These are phyloP conservation scores for Abramis brama DNA, from an alignment of 2,113 vertebrate species.

Conservation along the genomic window DNA sequence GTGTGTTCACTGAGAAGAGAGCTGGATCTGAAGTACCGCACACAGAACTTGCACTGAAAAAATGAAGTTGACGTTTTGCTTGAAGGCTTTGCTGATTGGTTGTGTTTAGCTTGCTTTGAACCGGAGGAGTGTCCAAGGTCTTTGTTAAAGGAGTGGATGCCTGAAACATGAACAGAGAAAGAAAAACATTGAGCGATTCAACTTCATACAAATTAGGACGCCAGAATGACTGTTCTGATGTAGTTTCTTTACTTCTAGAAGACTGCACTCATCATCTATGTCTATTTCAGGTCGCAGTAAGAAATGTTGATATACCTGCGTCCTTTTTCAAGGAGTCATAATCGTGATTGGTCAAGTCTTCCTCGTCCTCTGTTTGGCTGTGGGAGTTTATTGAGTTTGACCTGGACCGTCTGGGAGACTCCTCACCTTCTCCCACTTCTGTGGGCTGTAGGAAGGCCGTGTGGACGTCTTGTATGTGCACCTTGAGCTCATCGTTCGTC, in stretches of 20 bases:
- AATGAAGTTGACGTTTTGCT: constrained; percentile 86
- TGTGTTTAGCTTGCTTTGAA: constrained; percentile 83
- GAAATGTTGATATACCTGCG: constrained; percentile 75
- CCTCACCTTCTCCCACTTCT: constrained; percentile 89
- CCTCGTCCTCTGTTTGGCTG: constrained; percentile 87
- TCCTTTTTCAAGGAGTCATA: constrained; percentile 83
- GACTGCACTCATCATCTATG: background rate
- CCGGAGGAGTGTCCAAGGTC: constrained; percentile 82
- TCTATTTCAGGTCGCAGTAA: background rate
- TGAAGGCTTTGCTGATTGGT: constrained; percentile 82
- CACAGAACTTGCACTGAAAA: constrained; percentile 98
- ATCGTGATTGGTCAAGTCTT: constrained; percentile 88
- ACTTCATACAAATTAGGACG: constrained; percentile 8
- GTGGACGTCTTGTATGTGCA: constrained; percentile 97
- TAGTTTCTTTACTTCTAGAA: background rate
- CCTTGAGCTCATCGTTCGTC: constrained; percentile 93
- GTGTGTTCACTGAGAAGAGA: constrained; percentile 94
- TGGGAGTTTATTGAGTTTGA: constrained; percentile 81
- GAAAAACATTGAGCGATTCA: constrained; percentile 33
- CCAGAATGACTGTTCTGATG: background rate
- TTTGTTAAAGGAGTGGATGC: constrained; percentile 81
- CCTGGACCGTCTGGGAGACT: constrained; percentile 72
- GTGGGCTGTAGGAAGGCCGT: constrained; percentile 95
- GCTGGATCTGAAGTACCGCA: constrained; percentile 98
- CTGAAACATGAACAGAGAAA: constrained; percentile 78